phyloP scores from a whole-genome alignment of 1,140 invertebrate genomes.

The Heliothis subflexa region DNA sequence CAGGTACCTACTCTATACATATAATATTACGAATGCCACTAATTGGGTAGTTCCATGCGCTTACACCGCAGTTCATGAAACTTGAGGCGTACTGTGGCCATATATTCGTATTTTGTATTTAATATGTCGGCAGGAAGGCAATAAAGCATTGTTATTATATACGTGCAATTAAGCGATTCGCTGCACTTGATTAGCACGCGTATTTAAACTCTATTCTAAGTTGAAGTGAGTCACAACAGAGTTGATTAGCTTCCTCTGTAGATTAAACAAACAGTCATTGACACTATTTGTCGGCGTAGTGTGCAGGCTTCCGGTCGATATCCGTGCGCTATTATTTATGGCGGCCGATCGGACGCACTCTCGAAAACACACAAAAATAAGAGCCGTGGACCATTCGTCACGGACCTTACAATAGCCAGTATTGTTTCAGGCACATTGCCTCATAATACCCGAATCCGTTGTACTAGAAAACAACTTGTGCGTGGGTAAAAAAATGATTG shows the following conservation, averaged over 20 bases:
- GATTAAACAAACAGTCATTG: constrained; percentile 69
- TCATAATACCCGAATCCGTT: constrained; percentile 62
- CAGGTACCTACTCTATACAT: not conserved
- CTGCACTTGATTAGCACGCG: constrained; percentile 38
- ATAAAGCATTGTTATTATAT: constrained; percentile 54
- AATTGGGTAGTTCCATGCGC: not conserved
- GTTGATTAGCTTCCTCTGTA: constrained; percentile 64
- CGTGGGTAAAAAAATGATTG: constrained; percentile 52
- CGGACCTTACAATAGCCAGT: constrained; percentile 68
- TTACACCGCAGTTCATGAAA: constrained; percentile 9
- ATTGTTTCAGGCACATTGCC: constrained; percentile 74
- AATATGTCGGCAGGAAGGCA: constrained; percentile 32
- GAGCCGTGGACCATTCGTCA: constrained; percentile 73
- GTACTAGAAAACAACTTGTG: constrained; percentile 60
- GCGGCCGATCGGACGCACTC: constrained; percentile 67
- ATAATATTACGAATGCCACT: not conserved
- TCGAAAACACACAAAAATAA: constrained; percentile 83
- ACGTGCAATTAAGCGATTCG: constrained; percentile 52
- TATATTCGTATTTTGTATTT: constrained; percentile 27
- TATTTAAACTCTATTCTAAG: constrained; percentile 37
- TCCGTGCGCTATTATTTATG: constrained; percentile 77
- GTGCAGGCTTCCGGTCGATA: constrained; percentile 80
- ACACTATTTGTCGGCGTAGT: constrained; percentile 67
- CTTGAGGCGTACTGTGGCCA: not conserved
- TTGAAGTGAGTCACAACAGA: constrained; percentile 46